These are phyloP conservation scores for Mesorhabditis spiculigera DNA, from an alignment of 2,888 invertebrate species.

Conservation along the genomic window DNA sequence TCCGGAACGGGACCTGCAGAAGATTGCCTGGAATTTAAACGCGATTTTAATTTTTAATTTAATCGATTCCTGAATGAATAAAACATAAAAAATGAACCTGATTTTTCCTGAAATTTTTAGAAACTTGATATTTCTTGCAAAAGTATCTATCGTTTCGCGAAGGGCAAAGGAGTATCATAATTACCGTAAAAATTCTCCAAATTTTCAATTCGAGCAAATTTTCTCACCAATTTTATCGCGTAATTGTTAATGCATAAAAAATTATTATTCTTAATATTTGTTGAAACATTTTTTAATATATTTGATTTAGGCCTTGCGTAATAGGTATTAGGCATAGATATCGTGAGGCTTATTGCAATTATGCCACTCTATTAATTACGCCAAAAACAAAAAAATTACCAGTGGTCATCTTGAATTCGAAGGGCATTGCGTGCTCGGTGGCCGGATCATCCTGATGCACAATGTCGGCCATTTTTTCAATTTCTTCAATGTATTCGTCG, in stretches of 20 bases:
- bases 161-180: no score
- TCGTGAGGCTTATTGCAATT: neutral
- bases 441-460: slow-evolving; percentile 41
- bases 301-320: no score
- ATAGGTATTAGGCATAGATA: no score
- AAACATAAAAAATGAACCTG: neutral
- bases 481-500: slow-evolving; percentile 52
- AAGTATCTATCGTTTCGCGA: no score
- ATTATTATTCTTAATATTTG: no score
- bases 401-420: slow-evolving; percentile 48
- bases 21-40: slow-evolving; percentile 18
- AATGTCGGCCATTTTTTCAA: slow-evolving; percentile 54
- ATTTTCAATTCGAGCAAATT: no score
- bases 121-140: no score
- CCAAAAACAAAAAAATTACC: slow-evolving; percentile 7
- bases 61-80: neutral
- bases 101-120: neutral
- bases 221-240: no score
- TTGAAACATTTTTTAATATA: no score
- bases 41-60: no score
- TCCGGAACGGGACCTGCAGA: slow-evolving; percentile 23
- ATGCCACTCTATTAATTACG: slow-evolving; percentile 15
- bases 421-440: slow-evolving; percentile 46
- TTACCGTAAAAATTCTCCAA: no score
- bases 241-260: no score